A percentile compares a stretch with the other conserved stretches of the same genome.
phyloP scores from a whole-genome alignment of 1,140 invertebrate genomes.

The Maconellicoccus hirsutus region DNA sequence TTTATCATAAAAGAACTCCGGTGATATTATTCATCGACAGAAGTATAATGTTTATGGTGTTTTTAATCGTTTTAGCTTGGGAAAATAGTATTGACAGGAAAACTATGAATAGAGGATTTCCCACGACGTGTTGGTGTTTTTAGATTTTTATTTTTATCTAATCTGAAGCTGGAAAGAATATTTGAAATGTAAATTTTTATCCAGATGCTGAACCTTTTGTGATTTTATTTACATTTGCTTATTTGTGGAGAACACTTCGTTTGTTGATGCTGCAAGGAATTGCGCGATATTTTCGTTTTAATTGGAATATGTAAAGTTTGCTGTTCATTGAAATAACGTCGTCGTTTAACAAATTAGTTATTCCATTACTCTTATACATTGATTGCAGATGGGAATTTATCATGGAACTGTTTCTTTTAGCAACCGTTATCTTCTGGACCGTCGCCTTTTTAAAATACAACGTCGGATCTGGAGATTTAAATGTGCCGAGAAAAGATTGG shows the following conservation, averaged over 20 bases:
- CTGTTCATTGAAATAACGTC: no score
- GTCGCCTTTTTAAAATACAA: no score
- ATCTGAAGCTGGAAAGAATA: no score
- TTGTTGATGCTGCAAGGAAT: constrained; percentile 2
- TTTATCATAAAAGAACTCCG: not conserved
- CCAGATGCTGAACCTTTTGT: not conserved
- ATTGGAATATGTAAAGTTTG: constrained; percentile 23
- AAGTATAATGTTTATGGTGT: not conserved
- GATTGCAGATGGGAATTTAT: no score
- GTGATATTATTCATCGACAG: not conserved
- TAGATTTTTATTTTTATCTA: no score
- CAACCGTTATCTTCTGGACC: no score
- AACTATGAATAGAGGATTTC: not conserved
- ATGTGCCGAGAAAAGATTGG: no score
- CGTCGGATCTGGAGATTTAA: no score
- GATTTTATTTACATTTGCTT: not conserved
- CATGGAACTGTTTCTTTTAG: no score
- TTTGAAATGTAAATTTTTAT: not conserved
- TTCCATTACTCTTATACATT: no score
- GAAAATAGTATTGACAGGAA: not conserved
- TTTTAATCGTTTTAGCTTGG: not conserved
- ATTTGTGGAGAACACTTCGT: not conserved
- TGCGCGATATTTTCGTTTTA: not conserved
- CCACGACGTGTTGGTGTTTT: not conserved
- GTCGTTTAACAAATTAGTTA: no score